Evolutionary conservation across 2,888 invertebrate genomes (phyloP).

Genomic region (Xanthorhoe designata): DNA sequence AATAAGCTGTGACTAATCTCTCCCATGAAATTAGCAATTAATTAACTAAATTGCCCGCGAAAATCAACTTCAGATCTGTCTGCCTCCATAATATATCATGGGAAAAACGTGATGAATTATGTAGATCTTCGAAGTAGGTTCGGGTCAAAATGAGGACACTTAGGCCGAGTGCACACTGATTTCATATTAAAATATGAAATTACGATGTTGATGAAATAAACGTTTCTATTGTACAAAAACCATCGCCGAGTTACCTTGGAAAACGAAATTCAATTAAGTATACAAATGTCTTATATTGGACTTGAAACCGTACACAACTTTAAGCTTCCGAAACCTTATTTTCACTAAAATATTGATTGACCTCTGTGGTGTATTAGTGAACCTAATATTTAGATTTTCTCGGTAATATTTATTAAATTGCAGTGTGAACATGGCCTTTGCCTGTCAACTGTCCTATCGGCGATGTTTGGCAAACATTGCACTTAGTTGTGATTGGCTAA

Average conservation of each 20-base stretch:
- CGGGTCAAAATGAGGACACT: slow-evolving; percentile 26
- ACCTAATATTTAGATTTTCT: no score
- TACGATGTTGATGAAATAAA: no score
- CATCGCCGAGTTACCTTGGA: no score
- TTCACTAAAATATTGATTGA: no score
- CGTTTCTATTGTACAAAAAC: no score
- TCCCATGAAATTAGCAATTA: slow-evolving; percentile 32
- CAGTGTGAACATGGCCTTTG: neutral
- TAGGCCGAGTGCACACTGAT: slow-evolving; percentile 12
- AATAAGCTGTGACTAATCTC: neutral
- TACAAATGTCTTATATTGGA: neutral
- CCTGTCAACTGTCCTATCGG: slow-evolving; percentile 10
- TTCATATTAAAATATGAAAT: neutral
- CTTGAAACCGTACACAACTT: no score
- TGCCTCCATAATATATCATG: slow-evolving; percentile 39
- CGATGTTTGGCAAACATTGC: slow-evolving; percentile 15
- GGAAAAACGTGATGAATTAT: slow-evolving; percentile 45
- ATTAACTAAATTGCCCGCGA: slow-evolving; percentile 41
- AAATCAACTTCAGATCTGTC: slow-evolving; percentile 41
- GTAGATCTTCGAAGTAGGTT: slow-evolving; percentile 41
- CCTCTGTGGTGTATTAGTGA: no score
- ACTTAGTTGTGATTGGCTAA: slow-evolving; percentile 20
- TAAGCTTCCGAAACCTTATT: no score
- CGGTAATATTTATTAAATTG: no score
- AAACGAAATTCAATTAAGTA: no score